Percentiles rank a stretch among this genome's conserved stretches.
Evolutionary conservation across 2,113 vertebrate genomes (phyloP).

Genomic region (Prinia subflava): DNA sequence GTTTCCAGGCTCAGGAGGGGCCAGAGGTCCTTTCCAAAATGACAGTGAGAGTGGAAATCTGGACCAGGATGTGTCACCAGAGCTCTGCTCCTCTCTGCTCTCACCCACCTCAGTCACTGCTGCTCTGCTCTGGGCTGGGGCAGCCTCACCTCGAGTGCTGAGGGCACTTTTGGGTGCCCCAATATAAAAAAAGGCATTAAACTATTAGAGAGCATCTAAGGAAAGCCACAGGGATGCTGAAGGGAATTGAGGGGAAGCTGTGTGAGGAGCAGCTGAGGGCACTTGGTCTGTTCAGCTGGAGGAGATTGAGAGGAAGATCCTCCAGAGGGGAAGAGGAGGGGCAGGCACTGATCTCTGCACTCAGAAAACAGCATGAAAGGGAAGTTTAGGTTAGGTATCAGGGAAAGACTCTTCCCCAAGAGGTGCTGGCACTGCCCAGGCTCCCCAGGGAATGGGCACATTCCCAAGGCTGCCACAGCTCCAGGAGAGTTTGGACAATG

Average conservation of each 20-base stretch:
- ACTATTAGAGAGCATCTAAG: neutral
- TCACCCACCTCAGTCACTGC: neutral
- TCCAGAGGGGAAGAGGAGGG: neutral
- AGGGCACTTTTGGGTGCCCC: neutral
- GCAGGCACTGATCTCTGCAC: neutral
- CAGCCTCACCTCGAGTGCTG: neutral
- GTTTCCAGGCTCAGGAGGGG: neutral
- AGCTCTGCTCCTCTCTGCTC: neutral
- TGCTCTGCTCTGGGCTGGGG: neutral
- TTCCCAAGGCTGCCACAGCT: accelerated
- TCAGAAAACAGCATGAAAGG: too few species aligned
- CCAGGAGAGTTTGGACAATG: accelerated
- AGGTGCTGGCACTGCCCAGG: neutral
- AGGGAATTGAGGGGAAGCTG: neutral
- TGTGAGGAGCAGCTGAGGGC: neutral
- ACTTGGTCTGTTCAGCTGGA: neutral
- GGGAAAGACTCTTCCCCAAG: neutral
- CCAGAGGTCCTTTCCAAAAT: accelerated
- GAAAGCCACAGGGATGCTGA: neutral
- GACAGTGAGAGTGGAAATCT: neutral
- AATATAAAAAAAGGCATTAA: neutral
- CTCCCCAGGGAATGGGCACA: neutral
- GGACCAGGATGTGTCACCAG: accelerated
- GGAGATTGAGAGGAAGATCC: neutral
- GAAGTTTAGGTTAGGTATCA: neutral